These are phyloP conservation scores for Macroramphosus scolopax DNA, from an alignment of 2,797 vertebrate genomes.

Conservation along the genomic window DNA sequence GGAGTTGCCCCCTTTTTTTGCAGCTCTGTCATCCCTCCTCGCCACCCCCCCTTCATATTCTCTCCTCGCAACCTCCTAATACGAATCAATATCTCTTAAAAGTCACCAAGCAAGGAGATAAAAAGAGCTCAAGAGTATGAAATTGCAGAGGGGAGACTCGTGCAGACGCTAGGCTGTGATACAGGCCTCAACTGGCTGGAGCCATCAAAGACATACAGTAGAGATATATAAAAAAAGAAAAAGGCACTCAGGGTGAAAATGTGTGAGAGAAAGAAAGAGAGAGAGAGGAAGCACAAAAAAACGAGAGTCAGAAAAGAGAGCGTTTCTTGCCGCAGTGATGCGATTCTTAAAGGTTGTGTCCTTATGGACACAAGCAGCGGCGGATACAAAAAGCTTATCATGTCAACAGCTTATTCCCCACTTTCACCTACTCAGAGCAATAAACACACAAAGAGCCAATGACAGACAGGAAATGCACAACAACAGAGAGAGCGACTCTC, in stretches of 20 bases:
- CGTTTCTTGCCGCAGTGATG: no score
- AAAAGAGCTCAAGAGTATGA: constrained; percentile 69
- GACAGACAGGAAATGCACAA: constrained; percentile 28
- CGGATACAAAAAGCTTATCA: constrained; percentile 27
- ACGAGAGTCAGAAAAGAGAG: no score
- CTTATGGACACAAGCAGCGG: constrained; percentile 22
- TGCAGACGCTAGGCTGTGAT: constrained; percentile 42
- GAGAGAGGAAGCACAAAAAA: background rate
- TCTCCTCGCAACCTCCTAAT: constrained; percentile 53
- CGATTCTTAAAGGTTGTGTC: no score
- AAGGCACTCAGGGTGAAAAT: background rate
- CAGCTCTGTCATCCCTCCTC: constrained; percentile 16
- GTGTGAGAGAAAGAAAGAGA: background rate
- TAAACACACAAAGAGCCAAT: constrained; percentile 47
- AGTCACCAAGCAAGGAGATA: constrained; percentile 62
- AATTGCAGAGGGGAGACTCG: constrained; percentile 65
- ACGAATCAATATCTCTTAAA: constrained; percentile 69
- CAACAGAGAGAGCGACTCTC: constrained; percentile 34
- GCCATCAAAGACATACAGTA: constrained; percentile 3
- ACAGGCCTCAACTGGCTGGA: constrained; percentile 26
- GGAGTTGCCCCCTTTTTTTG: constrained; percentile 9
- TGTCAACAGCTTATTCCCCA: constrained; percentile 44
- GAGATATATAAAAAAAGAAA: constrained; percentile 2
- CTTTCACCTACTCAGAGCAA: constrained; percentile 53
- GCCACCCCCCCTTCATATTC: constrained; percentile 20